Base-by-base conservation (phyloP, 2,113 vertebrate species). In the Pterophyllum scalare region DNA sequence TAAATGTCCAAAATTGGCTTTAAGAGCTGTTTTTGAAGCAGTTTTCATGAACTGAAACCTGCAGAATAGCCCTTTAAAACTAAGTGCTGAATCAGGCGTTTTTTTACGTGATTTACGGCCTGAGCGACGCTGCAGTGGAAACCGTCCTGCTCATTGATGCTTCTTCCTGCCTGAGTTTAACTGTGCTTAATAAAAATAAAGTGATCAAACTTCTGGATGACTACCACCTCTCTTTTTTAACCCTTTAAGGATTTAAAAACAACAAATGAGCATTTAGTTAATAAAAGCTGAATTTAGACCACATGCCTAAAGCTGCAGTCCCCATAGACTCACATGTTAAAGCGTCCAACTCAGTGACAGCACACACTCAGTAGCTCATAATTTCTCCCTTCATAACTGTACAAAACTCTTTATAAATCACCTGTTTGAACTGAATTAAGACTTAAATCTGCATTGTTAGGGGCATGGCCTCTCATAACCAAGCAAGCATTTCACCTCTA, bases 171-270 rank as follows among this genome's bases (percentile, higher is more conserved):
- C 59, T 40, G 0, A 19, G 49, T 81, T 74, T 57, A 38, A 62
- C 14, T 52, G 43, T 58, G 81, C 82, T 64, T 52, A 85, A 90
- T 87, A 80, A 90, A 90, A 28, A 82, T 13, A 49, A 31, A 80
- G 77, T 17, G 26, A 59, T 3, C 57, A 52, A 65, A 65, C 28
- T 1, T 38, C 43, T 31, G 10, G 31, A 5, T 52, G 9, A 72
- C 67, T 54, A 46, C 3, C 54, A 54, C 14, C 19, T 72, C 26
- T 52, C 24, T 0, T 52, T 31, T 54, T 31, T 12, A 52, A 52
- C 17, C 26, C 19, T 19, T 72, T 72, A 28, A 72, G 3, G 11
- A 33, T 72, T 31, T 19, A 14, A 46, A 46, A 40, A 40, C 3
- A 10, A 43, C 3, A 43, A 13, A 3, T 43, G 10, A 43, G 40